Evolutionary conservation across 2,888 invertebrate species (phyloP).

Genomic region (Tachina fera): DNA sequence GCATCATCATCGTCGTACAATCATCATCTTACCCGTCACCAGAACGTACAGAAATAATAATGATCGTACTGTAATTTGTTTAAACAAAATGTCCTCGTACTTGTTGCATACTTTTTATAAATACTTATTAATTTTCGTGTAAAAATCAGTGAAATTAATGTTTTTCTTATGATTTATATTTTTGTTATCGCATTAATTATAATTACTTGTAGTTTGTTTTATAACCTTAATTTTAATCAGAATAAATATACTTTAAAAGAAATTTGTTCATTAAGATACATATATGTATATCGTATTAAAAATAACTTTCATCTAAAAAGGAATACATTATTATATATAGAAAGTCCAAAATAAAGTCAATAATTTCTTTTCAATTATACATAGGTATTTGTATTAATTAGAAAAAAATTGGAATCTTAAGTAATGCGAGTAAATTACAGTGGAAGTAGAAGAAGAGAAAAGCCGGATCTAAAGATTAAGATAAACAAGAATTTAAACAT

Average conservation of each 20-base stretch:
- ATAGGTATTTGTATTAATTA: conserved; percentile 8
- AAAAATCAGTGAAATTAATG: conserved; percentile 57
- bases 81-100: conserved; percentile 45
- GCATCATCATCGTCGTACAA: conserved; percentile 28
- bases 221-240: conserved; percentile 32
- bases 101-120: conserved; percentile 58
- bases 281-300: conserved; percentile 39
- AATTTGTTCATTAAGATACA: conserved; percentile 60
- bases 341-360: conserved; percentile 52
- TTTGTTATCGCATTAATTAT: conserved; percentile 64
- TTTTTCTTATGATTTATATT: conserved; percentile 58
- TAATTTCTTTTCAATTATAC: conserved; percentile 31
- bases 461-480: too few species aligned
- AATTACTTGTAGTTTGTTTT: conserved; percentile 62
- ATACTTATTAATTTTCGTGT: conserved; percentile 22
- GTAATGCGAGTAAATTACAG: background rate
- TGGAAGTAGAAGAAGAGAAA: too few species aligned
- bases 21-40: conserved; percentile 49
- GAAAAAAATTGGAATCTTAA: background rate
- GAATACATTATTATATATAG: conserved; percentile 31
- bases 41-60: conserved; percentile 67
- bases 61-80: conserved; percentile 47
- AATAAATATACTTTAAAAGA: conserved; percentile 42
- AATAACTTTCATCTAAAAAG: conserved; percentile 42
- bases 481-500: too few species aligned